Conservation (phyloP, 2,113 vertebrate species). For the Apus apus region DNA sequence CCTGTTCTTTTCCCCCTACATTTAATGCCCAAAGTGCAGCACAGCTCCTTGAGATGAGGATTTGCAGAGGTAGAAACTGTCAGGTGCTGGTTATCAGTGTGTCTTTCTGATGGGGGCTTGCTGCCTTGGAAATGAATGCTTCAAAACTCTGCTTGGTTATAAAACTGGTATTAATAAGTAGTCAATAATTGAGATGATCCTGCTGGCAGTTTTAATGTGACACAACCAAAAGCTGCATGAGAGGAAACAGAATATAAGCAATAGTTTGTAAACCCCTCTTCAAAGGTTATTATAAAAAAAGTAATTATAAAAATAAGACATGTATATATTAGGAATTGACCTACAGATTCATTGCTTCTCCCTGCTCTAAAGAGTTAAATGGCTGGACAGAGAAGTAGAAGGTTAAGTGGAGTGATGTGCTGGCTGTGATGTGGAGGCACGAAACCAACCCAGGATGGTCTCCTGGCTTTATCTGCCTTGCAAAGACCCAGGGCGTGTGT, state of each 20-base stretch:
- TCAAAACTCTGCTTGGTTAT: not conserved
- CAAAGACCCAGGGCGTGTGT: rapidly evolving
- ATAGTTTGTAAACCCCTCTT: not conserved
- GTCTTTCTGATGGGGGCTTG: not conserved
- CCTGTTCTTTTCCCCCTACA: not conserved
- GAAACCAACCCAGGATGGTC: not conserved
- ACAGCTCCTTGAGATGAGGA: not conserved
- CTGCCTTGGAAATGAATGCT: not conserved
- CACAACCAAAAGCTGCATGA: not conserved
- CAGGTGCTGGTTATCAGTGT: not conserved
- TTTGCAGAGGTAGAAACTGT: not conserved
- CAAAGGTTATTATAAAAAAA: not conserved
- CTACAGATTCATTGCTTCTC: not conserved
- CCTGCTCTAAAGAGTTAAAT: not conserved
- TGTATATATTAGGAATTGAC: not conserved
- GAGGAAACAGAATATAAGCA: not conserved
- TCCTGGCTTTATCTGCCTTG: not conserved
- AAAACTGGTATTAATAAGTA: not conserved
- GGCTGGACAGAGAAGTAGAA: rapidly evolving
- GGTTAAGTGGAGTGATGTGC: not conserved
- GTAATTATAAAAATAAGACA: not conserved
- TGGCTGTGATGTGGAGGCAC: not conserved
- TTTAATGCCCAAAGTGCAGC: not conserved
- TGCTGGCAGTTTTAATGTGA: not conserved
- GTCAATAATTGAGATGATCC: not conserved